Evolutionary conservation across 2,113 vertebrate species (phyloP), one percentile per base, ranked within the genome.

Genomic region (Parus major): DNA sequence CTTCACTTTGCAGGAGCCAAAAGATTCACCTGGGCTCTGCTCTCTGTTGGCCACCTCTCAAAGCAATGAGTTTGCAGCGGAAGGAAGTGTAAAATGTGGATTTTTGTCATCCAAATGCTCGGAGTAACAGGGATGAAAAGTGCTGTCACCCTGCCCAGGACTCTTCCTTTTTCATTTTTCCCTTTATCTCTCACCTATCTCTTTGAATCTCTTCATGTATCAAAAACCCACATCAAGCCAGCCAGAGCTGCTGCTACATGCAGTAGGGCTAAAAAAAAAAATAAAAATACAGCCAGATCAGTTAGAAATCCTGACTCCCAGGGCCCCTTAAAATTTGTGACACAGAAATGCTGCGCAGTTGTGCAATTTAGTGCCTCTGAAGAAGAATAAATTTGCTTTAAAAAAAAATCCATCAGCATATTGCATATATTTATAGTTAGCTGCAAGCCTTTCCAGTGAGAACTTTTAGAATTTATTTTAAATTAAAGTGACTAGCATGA

Each of bases 381-480:
- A 91, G 88, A 93, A 95, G 89, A 82, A 93, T 93, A 94, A 96
- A 96, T 91, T 90, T 91, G 28, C 65, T 94, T 96, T 69, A 33
- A 80, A 92, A 94, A 89, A 91, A 91, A 91, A 69, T 77, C 52
- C 59, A 94, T 95, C 91, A 92, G 82, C 88, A 96, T 94, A 82
- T 95, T 93, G 80, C 82, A 77, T 93, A 21, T 85, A 88, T 96
- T 96, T 96, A 96, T 96, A 96, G 91, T 88, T 90, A 95, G 76
- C 91, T 94, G 79, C 93, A 95, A 97, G 94, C 93, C 81, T 95
- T 97, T 93, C 92, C 95, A 96, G 94, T 95, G 88, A 97, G 93
- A 96, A 96, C 95, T 93, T 95, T n/a, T 41, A 82, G 92, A 94
- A 94, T 95, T 93, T 88, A 95, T 96, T 96, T 95, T 86, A 97